Base-by-base conservation (phyloP, 2,888 invertebrate species). In the Chrysolina haemoptera region DNA sequence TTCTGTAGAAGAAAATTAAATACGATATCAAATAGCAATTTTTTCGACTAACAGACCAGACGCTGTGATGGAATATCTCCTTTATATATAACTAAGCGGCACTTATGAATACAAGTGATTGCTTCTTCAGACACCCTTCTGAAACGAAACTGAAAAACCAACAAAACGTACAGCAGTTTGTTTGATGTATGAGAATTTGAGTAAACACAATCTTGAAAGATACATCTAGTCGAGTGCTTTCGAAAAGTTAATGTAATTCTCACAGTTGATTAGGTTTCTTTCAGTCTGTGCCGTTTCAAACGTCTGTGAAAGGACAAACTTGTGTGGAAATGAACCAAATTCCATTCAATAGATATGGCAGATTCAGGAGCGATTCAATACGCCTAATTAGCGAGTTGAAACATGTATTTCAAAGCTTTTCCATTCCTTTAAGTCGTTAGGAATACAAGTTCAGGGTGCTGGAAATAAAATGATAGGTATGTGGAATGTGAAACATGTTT, bases 151-250 rank as follows among this genome's bases (percentile, higher is more conserved):
- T 16, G 59, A 22, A 9, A 59, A 59, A 14, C 35, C n/a, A 59
- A 59, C 59, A 59, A 22, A 27, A 27, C 12, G 27, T 16, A 27
- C 14, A 27, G 27, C 22, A 53, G 53, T 53, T 53, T 59, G 59
- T 27, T 22, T 35, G 55, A 55, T 55, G 20, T 20, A 11, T 27
- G 27, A 59, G 22, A 27, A n/a, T 35, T 27, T 59, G n/a, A 27
- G 59, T 59, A 59, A 59, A 59, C 35, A 59, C 35, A 59, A 27
- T 59, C 35, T 27, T 35, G n/a, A 14, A 59, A 59, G 27, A 59
- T 27, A 59, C 9, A 59, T 59, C 35, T n/a, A 35, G 59, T 59
- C 8, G 27, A 59, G 35, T 35, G 27, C 59, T n/a, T 59, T 59
- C 59, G 16, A 59, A 53, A 22, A 20, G 22, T 59, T n/a, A 35